Percentiles rank a stretch among this genome's conserved stretches.
phyloP scores from a whole-genome alignment of 2,113 vertebrate genomes.

The Aleadryas rufinucha region DNA sequence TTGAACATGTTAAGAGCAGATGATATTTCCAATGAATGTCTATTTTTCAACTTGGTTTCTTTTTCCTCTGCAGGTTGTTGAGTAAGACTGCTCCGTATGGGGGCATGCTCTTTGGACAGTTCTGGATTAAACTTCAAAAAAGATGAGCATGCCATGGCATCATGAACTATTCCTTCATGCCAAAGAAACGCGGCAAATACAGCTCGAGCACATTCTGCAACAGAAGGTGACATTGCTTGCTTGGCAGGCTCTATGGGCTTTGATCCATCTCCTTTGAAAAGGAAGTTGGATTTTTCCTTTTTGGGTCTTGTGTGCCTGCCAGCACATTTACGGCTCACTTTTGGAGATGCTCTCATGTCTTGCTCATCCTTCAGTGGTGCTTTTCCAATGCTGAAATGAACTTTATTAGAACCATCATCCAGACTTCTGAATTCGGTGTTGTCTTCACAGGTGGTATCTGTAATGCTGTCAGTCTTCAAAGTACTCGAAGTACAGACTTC shows the following conservation, averaged over 20 bases:
- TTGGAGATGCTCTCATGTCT: conserved; percentile 92
- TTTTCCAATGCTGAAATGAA: conserved; percentile 98
- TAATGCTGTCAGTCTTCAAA: conserved; percentile 83
- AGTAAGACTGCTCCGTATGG: conserved; percentile 89
- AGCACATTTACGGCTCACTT: conserved; percentile 92
- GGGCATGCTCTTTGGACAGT: conserved; percentile 95
- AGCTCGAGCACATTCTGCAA: conserved; percentile 93
- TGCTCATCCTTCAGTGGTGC: conserved; percentile 92
- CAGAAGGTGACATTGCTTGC: conserved; percentile 97
- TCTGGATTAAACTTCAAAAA: conserved; percentile 98
- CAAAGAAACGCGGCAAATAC: conserved; percentile 96
- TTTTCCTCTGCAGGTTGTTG: conserved; percentile 90
- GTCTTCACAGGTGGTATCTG: conserved; percentile 85
- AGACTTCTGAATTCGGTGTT: conserved; percentile 78
- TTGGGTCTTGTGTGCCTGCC: conserved; percentile 90
- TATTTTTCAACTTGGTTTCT: conserved; percentile 95
- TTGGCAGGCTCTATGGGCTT: conserved; percentile 90
- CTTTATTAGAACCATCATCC: conserved; percentile 88
- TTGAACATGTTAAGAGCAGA: conserved; percentile 98
- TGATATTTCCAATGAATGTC: conserved; percentile 97
- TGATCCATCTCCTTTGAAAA: conserved; percentile 88
- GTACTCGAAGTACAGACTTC: conserved; percentile 95
- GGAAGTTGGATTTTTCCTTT: conserved; percentile 93
- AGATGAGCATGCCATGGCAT: conserved; percentile 98
- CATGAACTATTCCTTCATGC: conserved; percentile 98